These are phyloP conservation scores for Tridacna gigas DNA, from an alignment of 2,888 invertebrate species.

Conservation along the genomic window DNA sequence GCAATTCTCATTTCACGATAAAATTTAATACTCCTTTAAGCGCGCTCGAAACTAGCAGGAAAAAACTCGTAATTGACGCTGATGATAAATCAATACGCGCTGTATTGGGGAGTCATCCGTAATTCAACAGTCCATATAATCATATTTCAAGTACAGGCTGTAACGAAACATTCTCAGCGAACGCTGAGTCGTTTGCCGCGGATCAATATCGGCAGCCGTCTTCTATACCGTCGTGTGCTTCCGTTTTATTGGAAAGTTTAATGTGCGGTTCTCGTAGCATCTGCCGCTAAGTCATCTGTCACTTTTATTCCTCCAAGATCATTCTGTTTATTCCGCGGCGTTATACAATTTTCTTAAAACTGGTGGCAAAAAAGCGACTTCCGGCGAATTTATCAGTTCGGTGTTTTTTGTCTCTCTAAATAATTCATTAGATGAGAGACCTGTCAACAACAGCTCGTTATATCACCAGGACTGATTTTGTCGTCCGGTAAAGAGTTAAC, in stretches of 20 bases:
- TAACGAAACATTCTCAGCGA: not conserved
- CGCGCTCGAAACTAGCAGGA: not conserved
- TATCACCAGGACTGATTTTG: no score
- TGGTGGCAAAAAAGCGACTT: no score
- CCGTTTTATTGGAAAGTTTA: constrained; percentile 1
- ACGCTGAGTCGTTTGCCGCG: not conserved
- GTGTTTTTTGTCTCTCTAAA: no score
- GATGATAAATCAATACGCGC: constrained; percentile 11
- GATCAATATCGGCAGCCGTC: constrained; percentile 2
- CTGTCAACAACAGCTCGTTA: no score
- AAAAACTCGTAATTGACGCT: constrained; percentile 8
- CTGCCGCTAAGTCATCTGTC: constrained; percentile 6
- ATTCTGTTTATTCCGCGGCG: not conserved
- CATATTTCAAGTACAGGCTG: not conserved
- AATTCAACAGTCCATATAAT: constrained; percentile 13
- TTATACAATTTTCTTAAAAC: not conserved
- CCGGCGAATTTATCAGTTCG: no score
- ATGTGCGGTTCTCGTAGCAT: not conserved
- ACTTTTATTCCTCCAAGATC: not conserved
- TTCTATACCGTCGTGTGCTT: constrained; percentile 1
- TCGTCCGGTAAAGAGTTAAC: no score
- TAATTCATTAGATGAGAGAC: no score
- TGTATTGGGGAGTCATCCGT: not conserved
- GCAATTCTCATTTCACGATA: constrained; percentile 1
- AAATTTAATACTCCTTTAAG: constrained; percentile 5